phyloP scores from a whole-genome alignment of 2,888 invertebrate genomes.

The Drosophila mimica region DNA sequence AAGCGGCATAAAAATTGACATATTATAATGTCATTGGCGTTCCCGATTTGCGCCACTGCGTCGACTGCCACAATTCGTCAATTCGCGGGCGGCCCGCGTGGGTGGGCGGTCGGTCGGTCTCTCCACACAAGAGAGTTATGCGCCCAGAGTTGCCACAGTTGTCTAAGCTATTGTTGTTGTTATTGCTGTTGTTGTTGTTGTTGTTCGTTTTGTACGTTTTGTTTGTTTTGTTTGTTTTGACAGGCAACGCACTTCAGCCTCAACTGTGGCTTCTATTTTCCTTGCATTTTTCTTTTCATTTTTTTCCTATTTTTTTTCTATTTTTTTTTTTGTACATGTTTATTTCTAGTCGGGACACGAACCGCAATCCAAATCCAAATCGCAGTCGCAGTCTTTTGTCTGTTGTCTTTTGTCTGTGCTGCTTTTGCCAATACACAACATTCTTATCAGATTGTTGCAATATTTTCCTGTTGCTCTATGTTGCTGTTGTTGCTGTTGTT shows the following conservation, averaged over 20 bases:
- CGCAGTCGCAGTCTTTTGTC: conserved; percentile 23
- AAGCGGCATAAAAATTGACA: conserved; percentile 81
- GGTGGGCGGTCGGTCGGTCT: conserved; percentile 30
- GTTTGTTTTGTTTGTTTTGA: conserved; percentile 57
- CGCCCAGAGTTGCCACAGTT: conserved; percentile 27
- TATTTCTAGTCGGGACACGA: conserved; percentile 43
- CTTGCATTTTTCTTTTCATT: background rate
- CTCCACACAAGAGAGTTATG: conserved; percentile 19
- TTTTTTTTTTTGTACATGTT: background rate
- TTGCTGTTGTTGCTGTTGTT: conserved; percentile 5
- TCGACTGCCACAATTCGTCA: conserved; percentile 66
- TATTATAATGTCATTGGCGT: conserved; percentile 81
- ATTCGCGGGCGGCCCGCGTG: conserved; percentile 52
- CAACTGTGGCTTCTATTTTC: conserved; percentile 33
- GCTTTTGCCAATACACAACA: conserved; percentile 60
- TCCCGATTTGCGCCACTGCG: conserved; percentile 77
- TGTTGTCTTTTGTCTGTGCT: conserved; percentile 40
- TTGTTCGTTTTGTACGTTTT: background rate
- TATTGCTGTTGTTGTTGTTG: conserved; percentile 17
- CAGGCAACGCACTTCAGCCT: conserved; percentile 58
- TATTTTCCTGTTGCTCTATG: conserved; percentile 57
- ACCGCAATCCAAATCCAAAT: conserved; percentile 25
- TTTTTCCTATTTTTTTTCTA: background rate
- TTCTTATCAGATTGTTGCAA: conserved; percentile 79
- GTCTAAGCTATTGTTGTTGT: conserved; percentile 15